Evolutionary conservation across 2,113 vertebrate genomes (phyloP).

Genomic region (Mirza zaza): DNA sequence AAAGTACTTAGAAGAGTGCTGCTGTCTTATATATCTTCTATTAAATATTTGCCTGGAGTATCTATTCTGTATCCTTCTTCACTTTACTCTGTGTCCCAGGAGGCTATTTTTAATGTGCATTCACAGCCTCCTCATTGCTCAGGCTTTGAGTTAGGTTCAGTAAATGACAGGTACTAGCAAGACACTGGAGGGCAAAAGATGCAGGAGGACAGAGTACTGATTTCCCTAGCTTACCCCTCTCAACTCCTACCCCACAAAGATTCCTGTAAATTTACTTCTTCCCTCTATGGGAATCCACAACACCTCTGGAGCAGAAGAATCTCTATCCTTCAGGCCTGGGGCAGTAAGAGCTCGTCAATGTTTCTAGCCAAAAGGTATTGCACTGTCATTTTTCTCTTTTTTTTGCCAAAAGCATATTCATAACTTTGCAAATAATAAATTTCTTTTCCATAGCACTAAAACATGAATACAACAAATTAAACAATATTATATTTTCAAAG

Average conservation of each 20-base stretch:
- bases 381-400: background rate
- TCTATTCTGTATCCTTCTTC: background rate
- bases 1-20: background rate
- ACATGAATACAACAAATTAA: slow-evolving; percentile 3
- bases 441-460: background rate
- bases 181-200: background rate
- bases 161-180: background rate
- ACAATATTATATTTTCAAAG: background rate
- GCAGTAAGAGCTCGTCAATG: background rate
- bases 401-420: background rate
- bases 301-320: background rate
- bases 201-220: background rate
- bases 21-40: background rate
- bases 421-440: background rate
- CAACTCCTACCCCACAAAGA: background rate
- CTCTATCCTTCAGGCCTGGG: background rate
- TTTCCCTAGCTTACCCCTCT: background rate
- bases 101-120: background rate
- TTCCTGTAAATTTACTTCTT: background rate
- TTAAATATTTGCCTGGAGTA: background rate
- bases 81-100: background rate
- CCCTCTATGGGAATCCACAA: background rate
- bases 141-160: background rate
- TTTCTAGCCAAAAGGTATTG: background rate
- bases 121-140: background rate